These are phyloP conservation scores for Huso huso DNA, from an alignment of 2,797 vertebrate species.

Conservation along the genomic window DNA sequence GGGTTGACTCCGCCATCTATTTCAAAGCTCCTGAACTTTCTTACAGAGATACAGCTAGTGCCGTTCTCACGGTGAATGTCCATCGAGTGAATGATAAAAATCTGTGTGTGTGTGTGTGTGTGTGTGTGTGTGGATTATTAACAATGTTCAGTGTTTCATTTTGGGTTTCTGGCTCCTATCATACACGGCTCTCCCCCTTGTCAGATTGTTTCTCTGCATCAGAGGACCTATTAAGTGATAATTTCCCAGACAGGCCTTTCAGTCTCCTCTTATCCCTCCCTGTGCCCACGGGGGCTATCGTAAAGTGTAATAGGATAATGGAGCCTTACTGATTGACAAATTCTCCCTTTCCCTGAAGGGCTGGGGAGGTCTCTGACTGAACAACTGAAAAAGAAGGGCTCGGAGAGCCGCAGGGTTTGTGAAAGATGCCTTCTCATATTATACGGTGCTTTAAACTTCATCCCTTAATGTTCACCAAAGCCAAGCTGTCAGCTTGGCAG, in stretches of 20 bases:
- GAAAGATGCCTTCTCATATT: conserved; percentile 2
- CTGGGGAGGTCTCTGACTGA: conserved; percentile 42
- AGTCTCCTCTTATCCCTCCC: conserved; percentile 15
- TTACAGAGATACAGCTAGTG: too few species aligned
- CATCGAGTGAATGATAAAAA: too few species aligned
- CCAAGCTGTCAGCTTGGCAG: conserved; percentile 3
- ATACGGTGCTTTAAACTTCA: background rate
- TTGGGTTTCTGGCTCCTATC: too few species aligned
- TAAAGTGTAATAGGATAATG: conserved; percentile 26
- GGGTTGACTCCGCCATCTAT: too few species aligned
- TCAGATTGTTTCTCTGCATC: too few species aligned
- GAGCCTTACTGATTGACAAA: conserved; percentile 47
- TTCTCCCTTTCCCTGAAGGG: conserved; percentile 39
- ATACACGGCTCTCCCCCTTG: too few species aligned
- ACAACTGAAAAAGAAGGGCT: conserved; percentile 38
- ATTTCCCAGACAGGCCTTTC: conserved; percentile 23
- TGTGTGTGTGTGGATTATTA: too few species aligned
- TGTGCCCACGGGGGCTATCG: conserved; percentile 27
- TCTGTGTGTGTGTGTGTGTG: too few species aligned
- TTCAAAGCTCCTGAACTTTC: too few species aligned
- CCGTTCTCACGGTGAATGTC: too few species aligned
- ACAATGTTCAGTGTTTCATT: too few species aligned
- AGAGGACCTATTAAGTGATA: too few species aligned
- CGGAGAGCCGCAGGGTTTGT: background rate
- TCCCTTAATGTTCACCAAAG: conserved; percentile 15